These are phyloP conservation scores for Euclidia mi DNA, from an alignment of 2,888 invertebrate genomes.

Conservation along the genomic window DNA sequence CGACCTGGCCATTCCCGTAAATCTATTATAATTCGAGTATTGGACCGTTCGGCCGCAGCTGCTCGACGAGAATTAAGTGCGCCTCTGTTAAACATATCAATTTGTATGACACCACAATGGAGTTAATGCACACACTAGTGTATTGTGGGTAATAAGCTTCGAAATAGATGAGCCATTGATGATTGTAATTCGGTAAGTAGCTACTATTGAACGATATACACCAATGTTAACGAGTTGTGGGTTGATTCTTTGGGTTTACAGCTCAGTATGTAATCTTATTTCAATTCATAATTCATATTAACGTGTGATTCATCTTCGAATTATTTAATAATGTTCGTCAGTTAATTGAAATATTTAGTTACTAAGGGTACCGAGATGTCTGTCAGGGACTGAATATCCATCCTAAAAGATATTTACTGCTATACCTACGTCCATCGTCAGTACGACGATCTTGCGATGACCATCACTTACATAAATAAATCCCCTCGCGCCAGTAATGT, in stretches of 20 bases:
- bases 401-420: too few species aligned
- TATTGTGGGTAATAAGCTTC: conserved; percentile 28
- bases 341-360: too few species aligned
- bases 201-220: background rate
- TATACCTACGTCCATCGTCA: too few species aligned
- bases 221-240: background rate
- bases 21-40: conserved; percentile 54
- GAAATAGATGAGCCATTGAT: conserved; percentile 33
- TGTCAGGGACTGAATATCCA: too few species aligned
- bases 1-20: conserved; percentile 43
- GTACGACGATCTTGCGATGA: too few species aligned
- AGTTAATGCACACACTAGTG: conserved; percentile 26
- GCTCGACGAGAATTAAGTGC: conserved; percentile 50
- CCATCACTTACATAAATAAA: too few species aligned
- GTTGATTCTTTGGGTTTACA: background rate
- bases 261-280: too few species aligned
- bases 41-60: conserved; percentile 47
- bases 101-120: conserved; percentile 36
- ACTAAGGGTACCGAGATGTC: too few species aligned
- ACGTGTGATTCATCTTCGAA: too few species aligned
- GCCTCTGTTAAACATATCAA: conserved; percentile 48
- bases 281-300: too few species aligned
- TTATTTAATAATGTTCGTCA: too few species aligned
- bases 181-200: conserved; percentile 24
- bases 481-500: too few species aligned